Base-by-base conservation (phyloP, 2,888 invertebrate species). In the Agrochola litura region DNA sequence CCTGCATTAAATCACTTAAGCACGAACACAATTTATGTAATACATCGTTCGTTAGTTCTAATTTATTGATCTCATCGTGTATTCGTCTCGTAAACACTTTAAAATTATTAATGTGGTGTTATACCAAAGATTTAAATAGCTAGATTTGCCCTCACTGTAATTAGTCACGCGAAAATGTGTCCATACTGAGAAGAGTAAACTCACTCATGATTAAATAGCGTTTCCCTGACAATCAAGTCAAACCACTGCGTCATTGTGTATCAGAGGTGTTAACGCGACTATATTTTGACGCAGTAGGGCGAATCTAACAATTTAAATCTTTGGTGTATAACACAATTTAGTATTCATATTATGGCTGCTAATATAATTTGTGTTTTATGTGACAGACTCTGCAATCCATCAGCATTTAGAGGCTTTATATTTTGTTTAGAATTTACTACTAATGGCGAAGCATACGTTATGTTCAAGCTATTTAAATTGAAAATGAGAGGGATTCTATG, bases 361-460 rank as follows among this genome's bases (percentile, higher is more conserved):
- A 63, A 83, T 70, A 71, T 68, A 61, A 69, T 69, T 56, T 79
- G 60, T 54, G 30, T 37, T 58, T 64, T 65, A 64, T 46, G 60
- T 72, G 58, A 30, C 60, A 79, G 80, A 72, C 14, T 49, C 54
- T 58, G 43, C 60, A 52, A 79, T 81, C 52, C 43, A 79, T 81
- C 67, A 60, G 9, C n/a, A 71, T 79, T 66, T 30, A 52, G 30
- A 16, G 41, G 75, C 49, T 41, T 73, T 41, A 8, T 43, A 64
- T 64, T 25, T 65, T 54, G 37, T 76, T 37, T 75, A 76, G 19
- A 41, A 70, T 52, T 77, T 52, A 80, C 43, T 54, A 25, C 10
- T 6, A 60, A 54, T 46, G 60, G 52, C 12, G 22, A 61, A 16
- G 25, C 30, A 43, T 46, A n/a, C 8, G 2, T 52, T 30, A 8